Evolutionary conservation across 1,140 invertebrate species (phyloP).

Genomic region (Helicoverpa zea): DNA sequence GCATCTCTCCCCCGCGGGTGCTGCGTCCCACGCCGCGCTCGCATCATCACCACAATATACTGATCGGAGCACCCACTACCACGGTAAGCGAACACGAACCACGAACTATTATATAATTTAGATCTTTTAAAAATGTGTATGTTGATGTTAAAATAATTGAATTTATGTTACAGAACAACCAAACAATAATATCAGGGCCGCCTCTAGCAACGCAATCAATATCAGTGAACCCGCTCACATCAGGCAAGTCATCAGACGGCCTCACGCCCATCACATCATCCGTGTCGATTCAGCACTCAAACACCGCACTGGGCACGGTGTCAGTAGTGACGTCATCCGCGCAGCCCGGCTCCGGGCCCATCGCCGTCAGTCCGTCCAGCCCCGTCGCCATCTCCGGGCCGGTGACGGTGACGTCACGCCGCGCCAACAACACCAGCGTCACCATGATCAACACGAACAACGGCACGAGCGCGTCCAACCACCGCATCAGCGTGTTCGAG

Average conservation of each 20-base stretch:
- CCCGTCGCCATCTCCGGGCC: conserved; percentile 87
- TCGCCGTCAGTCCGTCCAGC: conserved; percentile 66
- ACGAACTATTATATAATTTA: background rate
- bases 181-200: conserved; percentile 67
- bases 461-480: conserved; percentile 81
- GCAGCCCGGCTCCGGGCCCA: conserved; percentile 64
- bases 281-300: conserved; percentile 81
- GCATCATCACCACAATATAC: conserved; percentile 73
- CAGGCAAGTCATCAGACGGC: conserved; percentile 79
- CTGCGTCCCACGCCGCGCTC: conserved; percentile 37
- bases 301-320: conserved; percentile 78
- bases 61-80: conserved; percentile 62
- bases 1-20: conserved; percentile 51
- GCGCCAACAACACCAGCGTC: conserved; percentile 90
- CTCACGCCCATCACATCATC: conserved; percentile 69
- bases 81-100: conserved; percentile 54
- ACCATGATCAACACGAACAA: conserved; percentile 89
- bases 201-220: conserved; percentile 78
- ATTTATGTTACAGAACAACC: conserved; percentile 61
- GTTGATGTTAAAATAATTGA: background rate
- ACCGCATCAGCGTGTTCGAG: conserved; percentile 95
- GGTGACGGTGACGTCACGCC: conserved; percentile 88
- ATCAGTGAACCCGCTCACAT: conserved; percentile 77
- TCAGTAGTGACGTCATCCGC: conserved; percentile 68
- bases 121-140: background rate